phyloP scores from a whole-genome alignment of 2,113 vertebrate species.

The Serilophus lunatus region DNA sequence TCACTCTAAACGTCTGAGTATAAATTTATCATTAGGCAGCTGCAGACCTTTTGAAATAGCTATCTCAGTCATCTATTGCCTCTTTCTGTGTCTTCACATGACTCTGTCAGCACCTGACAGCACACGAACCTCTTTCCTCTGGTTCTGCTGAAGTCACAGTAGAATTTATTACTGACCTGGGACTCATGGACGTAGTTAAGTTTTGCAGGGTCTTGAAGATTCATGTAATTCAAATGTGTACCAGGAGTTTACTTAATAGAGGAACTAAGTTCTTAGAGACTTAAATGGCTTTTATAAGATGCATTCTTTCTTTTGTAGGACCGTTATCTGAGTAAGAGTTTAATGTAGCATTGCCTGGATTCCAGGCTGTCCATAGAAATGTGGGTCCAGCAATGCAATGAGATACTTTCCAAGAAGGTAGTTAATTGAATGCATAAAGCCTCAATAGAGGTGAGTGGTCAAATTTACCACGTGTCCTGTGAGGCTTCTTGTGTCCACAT shows the following conservation, averaged over 20 bases:
- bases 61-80: not conserved
- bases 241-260: not conserved
- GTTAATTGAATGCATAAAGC: not conserved
- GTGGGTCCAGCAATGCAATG: not conserved
- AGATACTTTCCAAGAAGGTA: not conserved
- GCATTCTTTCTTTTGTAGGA: not conserved
- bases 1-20: not conserved
- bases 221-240: not conserved
- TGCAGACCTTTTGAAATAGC: not conserved
- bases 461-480: not conserved
- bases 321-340: not conserved
- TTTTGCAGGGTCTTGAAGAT: not conserved
- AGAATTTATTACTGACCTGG: not conserved
- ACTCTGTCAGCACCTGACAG: not conserved
- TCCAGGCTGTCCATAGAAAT: not conserved
- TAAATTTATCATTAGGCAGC: not conserved
- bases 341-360: not conserved
- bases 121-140: not conserved
- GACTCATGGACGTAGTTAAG: not conserved
- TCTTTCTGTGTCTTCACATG: not conserved
- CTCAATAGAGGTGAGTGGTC: not conserved
- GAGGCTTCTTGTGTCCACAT: not conserved
- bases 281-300: not conserved
- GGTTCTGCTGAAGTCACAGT: not conserved
- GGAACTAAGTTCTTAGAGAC: not conserved